A percentile compares a stretch with the other conserved stretches of the same genome.
phyloP scores from a whole-genome alignment of 2,888 invertebrate species.

The Xanthostigma xanthostigma region DNA sequence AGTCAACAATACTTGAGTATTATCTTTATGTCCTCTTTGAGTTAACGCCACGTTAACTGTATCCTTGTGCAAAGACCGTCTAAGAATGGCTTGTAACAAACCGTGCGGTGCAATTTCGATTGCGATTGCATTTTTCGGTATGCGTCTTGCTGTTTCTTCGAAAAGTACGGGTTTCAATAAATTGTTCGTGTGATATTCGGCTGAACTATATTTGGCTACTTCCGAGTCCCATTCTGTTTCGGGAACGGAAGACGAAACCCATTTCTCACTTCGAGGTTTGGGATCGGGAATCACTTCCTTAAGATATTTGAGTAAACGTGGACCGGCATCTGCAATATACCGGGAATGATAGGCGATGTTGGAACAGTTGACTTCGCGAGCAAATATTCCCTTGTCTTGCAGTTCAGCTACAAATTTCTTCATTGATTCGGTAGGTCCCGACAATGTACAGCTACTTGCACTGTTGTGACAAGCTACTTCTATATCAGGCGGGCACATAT shows the following conservation, averaged over 20 bases:
- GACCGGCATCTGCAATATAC: slow-evolving; percentile 50
- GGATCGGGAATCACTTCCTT: slow-evolving; percentile 25
- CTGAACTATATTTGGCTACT: slow-evolving; percentile 38
- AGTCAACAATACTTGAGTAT: slow-evolving; percentile 40
- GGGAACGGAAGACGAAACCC: slow-evolving; percentile 51
- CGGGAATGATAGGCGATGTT: slow-evolving; percentile 57
- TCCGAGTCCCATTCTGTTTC: slow-evolving; percentile 40
- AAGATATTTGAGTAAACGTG: slow-evolving; percentile 14
- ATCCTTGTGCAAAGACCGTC: slow-evolving; percentile 53
- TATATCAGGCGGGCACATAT: slow-evolving; percentile 49
- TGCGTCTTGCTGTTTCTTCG: slow-evolving; percentile 65
- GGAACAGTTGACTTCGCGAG: slow-evolving; percentile 33
- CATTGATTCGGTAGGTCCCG: slow-evolving; percentile 53
- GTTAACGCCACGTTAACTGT: slow-evolving; percentile 63
- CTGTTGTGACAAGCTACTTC: slow-evolving; percentile 66
- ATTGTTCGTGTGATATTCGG: slow-evolving; percentile 54
- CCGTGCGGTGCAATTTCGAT: slow-evolving; percentile 87
- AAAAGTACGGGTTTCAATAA: slow-evolving; percentile 55
- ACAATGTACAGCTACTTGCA: slow-evolving; percentile 33
- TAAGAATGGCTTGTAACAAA: slow-evolving; percentile 72
- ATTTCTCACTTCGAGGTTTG: slow-evolving; percentile 37
- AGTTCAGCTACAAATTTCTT: slow-evolving; percentile 38
- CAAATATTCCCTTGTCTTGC: slow-evolving; percentile 50
- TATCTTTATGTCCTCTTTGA: slow-evolving; percentile 50
- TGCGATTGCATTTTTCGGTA: slow-evolving; percentile 67